Base-by-base conservation (phyloP, 2,888 invertebrate species). In the Caenorhabditis wallacei region DNA sequence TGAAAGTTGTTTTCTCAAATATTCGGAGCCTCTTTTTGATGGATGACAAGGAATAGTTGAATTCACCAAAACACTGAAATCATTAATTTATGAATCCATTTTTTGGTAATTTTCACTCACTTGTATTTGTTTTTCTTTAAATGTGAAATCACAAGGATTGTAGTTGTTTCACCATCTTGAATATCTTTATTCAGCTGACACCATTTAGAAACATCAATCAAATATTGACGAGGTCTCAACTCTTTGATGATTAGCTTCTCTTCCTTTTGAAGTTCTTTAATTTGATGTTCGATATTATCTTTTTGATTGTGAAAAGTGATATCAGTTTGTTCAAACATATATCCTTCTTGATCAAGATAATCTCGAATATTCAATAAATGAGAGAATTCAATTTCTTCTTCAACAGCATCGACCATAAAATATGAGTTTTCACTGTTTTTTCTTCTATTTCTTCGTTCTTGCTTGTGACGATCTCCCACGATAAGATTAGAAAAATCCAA, bases 51-150 rank as follows among this genome's bases (percentile, higher is more conserved):
- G 43, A 18, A 70, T 63, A 3, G 69, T 63, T 0, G 78, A 78
- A 43, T 78, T 78, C 4, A 76, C 61, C 4, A 76, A 37, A 13
- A 76, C 20, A 43, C 68, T 76, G 53, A 70, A 78, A 61, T 2
- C 5, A 5, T 26, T 1, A 7, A 8, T 61, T 20, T 26, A 22
- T 46, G 4, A 24, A 54, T 22, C n/a, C 16, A 7, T 51, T 2
- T n/a, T 43, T 8, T 8, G 3, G 30, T 30, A 8, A 30, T 30
- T 37, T 1, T 8, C 26, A 53, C 76, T 69, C 37, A 76, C 76
- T 76, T 53, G 37, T 76, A 76, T 3, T 30, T 35, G 11, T 69
- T 76, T n/a, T 76, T 76, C 22, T 57, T 43, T 13, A 75, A 26
- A 61, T 76, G 76, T 18, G 78, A 53, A n/a, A 78, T 20, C 7